Percentiles rank a stretch among this genome's conserved stretches.
These are phyloP conservation scores for Notocelia uddmanniana DNA, from an alignment of 2,888 invertebrate species.

Conservation along the genomic window DNA sequence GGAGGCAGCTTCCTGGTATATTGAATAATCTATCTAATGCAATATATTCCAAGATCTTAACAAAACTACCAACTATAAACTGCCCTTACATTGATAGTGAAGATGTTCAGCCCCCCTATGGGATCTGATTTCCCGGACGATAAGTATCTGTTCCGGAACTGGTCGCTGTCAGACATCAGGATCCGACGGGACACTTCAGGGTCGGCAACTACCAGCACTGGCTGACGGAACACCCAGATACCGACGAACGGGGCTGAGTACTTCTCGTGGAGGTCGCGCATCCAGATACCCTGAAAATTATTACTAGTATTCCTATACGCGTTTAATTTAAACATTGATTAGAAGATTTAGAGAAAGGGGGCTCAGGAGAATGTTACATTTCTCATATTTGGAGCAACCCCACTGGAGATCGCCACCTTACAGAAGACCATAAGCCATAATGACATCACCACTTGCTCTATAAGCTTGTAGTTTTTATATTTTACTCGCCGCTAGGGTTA, in stretches of 20 bases:
- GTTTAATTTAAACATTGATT: too few species aligned
- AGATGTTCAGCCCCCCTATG: slow-evolving; percentile 62
- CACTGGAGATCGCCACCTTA: too few species aligned
- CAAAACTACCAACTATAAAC: neutral
- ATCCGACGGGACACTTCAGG: slow-evolving; percentile 65
- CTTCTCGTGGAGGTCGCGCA: slow-evolving; percentile 58
- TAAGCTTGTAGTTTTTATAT: too few species aligned
- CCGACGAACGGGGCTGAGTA: slow-evolving; percentile 64
- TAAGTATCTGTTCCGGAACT: slow-evolving; percentile 64
- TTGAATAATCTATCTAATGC: neutral
- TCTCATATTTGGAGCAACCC: too few species aligned
- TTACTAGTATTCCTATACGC: too few species aligned
- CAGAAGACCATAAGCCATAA: too few species aligned
- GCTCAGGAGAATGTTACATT: too few species aligned
- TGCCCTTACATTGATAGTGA: slow-evolving; percentile 65
- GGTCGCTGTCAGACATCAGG: slow-evolving; percentile 65
- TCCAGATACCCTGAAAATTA: slow-evolving; percentile 60
- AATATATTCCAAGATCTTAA: too few species aligned
- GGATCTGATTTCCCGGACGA: slow-evolving; percentile 65
- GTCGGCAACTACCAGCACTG: slow-evolving; percentile 65
- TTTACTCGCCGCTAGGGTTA: too few species aligned
- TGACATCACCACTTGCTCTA: too few species aligned
- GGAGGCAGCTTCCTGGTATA: too few species aligned
- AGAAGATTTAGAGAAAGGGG: too few species aligned
- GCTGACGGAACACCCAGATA: slow-evolving; percentile 71